Evolutionary conservation across 2,797 vertebrate genomes (phyloP).

Genomic region (Dendrocincla tyrannina): DNA sequence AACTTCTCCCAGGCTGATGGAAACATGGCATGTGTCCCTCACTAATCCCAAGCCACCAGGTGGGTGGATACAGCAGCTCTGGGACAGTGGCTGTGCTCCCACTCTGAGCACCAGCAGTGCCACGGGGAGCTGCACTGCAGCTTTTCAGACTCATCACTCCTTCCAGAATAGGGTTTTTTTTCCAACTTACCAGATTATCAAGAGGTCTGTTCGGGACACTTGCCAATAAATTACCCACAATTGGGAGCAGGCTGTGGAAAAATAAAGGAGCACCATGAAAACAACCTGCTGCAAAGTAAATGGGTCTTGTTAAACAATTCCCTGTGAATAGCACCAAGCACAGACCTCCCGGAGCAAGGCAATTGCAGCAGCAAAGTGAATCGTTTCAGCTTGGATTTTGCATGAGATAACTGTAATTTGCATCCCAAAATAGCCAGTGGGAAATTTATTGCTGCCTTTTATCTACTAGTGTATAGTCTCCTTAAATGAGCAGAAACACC

Average conservation of each 20-base stretch:
- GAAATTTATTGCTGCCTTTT: slow-evolving; percentile 47
- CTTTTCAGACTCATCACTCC: background rate
- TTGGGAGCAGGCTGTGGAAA: slow-evolving; percentile 72
- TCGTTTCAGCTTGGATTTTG: background rate
- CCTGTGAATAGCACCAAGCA: background rate
- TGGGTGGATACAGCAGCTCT: background rate
- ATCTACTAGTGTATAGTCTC: background rate
- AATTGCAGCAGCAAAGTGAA: slow-evolving; percentile 2
- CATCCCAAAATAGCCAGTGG: slow-evolving; percentile 43
- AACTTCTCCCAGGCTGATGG: background rate
- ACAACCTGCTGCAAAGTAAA: slow-evolving; percentile 20
- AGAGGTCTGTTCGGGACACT: slow-evolving; percentile 71
- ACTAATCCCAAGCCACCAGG: background rate
- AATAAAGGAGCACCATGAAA: slow-evolving; percentile 5
- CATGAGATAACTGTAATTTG: slow-evolving; percentile 45
- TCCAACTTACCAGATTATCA: slow-evolving; percentile 52
- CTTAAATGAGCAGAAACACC: background rate
- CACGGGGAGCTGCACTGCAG: background rate
- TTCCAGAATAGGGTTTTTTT: background rate
- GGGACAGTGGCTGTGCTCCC: background rate
- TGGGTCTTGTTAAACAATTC: slow-evolving; percentile 33
- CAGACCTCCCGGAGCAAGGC: slow-evolving; percentile 8
- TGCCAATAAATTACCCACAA: slow-evolving; percentile 75
- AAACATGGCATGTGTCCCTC: background rate
- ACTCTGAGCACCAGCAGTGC: fast-evolving